phyloP scores from a whole-genome alignment of 2,888 invertebrate genomes.

The Glaucopsyche alexis region DNA sequence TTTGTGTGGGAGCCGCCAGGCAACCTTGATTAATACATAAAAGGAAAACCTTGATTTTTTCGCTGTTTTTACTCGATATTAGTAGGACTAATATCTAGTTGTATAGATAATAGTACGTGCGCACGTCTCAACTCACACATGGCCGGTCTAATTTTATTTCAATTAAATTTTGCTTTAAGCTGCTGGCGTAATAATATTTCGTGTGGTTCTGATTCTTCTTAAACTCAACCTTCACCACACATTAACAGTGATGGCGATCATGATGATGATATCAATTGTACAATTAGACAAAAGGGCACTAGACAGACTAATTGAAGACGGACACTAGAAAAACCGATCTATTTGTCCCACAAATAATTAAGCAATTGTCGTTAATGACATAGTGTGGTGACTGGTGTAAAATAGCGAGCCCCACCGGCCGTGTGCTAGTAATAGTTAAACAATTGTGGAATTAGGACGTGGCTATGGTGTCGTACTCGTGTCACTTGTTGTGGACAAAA shows the following conservation, averaged over 20 bases:
- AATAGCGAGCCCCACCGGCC: not conserved
- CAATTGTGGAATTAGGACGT: conserved; percentile 21
- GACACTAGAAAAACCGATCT: conserved; percentile 15
- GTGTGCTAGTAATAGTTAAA: conserved; percentile 24
- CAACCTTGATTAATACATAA: too few relatives aligned
- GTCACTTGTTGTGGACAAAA: conserved; percentile 5
- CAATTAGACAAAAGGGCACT: not conserved
- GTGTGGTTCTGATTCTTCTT: too few relatives aligned
- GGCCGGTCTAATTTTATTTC: too few relatives aligned
- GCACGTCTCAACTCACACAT: too few relatives aligned
- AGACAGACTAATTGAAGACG: not conserved
- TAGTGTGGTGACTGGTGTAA: conserved; percentile 3
- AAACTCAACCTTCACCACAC: too few relatives aligned
- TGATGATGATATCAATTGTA: not conserved
- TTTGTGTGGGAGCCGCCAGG: too few relatives aligned
- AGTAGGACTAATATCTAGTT: too few relatives aligned
- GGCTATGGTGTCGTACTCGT: conserved; percentile 7
- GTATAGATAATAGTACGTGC: too few relatives aligned
- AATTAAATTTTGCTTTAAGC: too few relatives aligned
- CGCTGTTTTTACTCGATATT: too few relatives aligned
- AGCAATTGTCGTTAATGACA: conserved; percentile 12
- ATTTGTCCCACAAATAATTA: conserved; percentile 22
- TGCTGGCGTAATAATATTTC: too few relatives aligned
- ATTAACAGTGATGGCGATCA: not conserved
- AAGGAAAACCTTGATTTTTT: too few relatives aligned